Evolutionary conservation across 2,888 invertebrate genomes (phyloP).

Genomic region (Leptinotarsa juncta): DNA sequence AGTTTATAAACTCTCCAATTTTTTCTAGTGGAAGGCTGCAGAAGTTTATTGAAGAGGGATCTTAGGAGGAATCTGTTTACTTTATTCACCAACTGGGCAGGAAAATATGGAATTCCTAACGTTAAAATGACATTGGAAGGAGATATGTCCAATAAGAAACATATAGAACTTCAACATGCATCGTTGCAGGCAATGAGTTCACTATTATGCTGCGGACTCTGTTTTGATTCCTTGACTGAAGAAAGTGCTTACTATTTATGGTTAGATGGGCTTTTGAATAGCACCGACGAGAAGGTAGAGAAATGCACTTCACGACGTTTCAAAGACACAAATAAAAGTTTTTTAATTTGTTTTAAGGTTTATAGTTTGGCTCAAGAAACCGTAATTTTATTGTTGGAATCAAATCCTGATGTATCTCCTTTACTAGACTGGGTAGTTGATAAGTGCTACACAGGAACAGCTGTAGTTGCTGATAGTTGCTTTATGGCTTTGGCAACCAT

Average conservation of each 20-base stretch:
- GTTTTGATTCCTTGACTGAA: slow-evolving; percentile 90
- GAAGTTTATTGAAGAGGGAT: slow-evolving; percentile 87
- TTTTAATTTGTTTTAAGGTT: slow-evolving; percentile 71
- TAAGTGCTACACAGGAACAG: slow-evolving; percentile 93
- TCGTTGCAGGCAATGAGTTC: slow-evolving; percentile 91
- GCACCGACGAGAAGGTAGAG: slow-evolving; percentile 84
- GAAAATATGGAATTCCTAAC: slow-evolving; percentile 81
- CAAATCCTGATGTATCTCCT: slow-evolving; percentile 92
- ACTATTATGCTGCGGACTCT: slow-evolving; percentile 93
- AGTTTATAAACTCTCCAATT: not conserved
- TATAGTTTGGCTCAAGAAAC: slow-evolving; percentile 93
- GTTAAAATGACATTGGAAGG: slow-evolving; percentile 54
- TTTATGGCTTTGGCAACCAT: slow-evolving; percentile 96
- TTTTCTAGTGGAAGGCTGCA: slow-evolving; percentile 85
- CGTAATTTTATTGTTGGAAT: slow-evolving; percentile 91
- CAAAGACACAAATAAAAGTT: not conserved
- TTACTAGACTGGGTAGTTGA: slow-evolving; percentile 98
- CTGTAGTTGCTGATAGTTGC: slow-evolving; percentile 94
- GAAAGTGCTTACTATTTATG: slow-evolving; percentile 95
- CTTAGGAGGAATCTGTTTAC: slow-evolving; percentile 88
- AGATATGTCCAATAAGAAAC: slow-evolving; percentile 58
- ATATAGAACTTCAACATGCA: slow-evolving; percentile 67
- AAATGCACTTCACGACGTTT: slow-evolving; percentile 20
- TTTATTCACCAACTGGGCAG: slow-evolving; percentile 95
- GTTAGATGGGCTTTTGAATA: slow-evolving; percentile 91